A percentile compares a stretch with the other conserved stretches of the same genome.
Conservation (phyloP, 2,888 invertebrate species). For the Watsonalla binaria region DNA sequence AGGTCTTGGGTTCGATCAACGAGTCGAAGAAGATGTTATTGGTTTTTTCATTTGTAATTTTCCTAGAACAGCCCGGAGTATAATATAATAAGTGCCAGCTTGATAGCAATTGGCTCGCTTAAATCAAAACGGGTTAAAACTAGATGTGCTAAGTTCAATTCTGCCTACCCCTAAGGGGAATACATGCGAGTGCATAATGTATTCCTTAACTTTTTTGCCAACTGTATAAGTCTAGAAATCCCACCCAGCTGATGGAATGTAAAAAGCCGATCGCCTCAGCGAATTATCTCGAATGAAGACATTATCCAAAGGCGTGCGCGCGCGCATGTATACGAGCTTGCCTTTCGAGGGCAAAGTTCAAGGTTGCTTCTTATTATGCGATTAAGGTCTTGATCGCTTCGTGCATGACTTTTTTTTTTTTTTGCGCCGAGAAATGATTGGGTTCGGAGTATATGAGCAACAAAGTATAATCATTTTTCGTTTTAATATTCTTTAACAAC, state of each 20-base stretch:
- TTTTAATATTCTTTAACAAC: too few species aligned
- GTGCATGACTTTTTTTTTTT: constrained; percentile 5
- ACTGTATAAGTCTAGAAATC: constrained; percentile 33
- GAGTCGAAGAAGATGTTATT: too few species aligned
- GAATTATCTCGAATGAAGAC: constrained; percentile 74
- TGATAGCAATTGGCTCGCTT: too few species aligned
- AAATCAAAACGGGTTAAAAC: too few species aligned
- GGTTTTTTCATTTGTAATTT: too few species aligned
- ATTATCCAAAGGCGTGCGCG: constrained; percentile 60
- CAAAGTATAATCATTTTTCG: background rate
- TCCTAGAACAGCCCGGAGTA: too few species aligned
- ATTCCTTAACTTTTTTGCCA: constrained; percentile 16
- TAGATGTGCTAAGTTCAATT: too few species aligned
- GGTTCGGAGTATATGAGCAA: constrained; percentile 1
- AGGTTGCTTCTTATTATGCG: constrained; percentile 26
- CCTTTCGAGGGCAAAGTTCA: constrained; percentile 43
- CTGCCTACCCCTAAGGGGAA: too few species aligned
- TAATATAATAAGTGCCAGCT: too few species aligned
- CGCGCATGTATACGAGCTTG: constrained; percentile 39
- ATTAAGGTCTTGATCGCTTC: background rate
- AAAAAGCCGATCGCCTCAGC: constrained; percentile 39
- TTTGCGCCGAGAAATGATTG: constrained; percentile 8
- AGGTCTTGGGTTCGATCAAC: too few species aligned
- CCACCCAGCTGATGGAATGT: constrained; percentile 58
- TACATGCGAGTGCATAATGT: background rate